These are phyloP conservation scores for Thamnophis elegans DNA, from an alignment of 2,797 vertebrate genomes.

Conservation along the genomic window DNA sequence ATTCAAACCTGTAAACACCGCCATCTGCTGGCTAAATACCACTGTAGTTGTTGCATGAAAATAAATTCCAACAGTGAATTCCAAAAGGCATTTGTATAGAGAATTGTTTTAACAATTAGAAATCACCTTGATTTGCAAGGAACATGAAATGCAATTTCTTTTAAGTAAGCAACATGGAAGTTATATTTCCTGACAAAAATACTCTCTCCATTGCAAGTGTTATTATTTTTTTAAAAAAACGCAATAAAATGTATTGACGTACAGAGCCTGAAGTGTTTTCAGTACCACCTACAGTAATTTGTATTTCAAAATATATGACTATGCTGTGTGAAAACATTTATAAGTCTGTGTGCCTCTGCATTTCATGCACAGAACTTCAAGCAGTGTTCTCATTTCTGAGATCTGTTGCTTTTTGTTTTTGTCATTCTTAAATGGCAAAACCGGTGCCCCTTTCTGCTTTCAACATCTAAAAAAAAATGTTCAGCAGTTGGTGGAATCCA, in stretches of 20 bases:
- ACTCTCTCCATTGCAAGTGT: constrained; percentile 12
- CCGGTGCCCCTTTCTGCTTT: not conserved
- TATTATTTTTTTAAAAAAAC: constrained; percentile 49
- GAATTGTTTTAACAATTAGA: not conserved
- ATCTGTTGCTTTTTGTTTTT: not conserved
- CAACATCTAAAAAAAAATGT: not conserved
- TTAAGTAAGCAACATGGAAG: not conserved
- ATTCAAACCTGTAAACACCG: not conserved
- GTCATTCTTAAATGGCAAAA: not conserved
- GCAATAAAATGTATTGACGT: not conserved
- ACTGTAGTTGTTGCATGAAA: not conserved
- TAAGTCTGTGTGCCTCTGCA: not conserved
- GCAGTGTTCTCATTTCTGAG: not conserved
- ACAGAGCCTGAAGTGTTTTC: not conserved
- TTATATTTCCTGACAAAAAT: not conserved
- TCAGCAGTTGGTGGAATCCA: not conserved
- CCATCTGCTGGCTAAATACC: not conserved
- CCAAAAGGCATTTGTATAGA: not conserved
- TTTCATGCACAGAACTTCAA: not conserved
- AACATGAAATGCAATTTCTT: not conserved
- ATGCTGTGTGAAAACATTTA: not conserved
- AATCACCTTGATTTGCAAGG: not conserved
- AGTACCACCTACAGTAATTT: not conserved
- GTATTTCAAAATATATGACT: not conserved
- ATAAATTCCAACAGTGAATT: not conserved